Evolutionary conservation across 2,797 vertebrate species (phyloP), one percentile per base, ranked within the genome.

Genomic region (Lindbergichthys nudifrons): DNA sequence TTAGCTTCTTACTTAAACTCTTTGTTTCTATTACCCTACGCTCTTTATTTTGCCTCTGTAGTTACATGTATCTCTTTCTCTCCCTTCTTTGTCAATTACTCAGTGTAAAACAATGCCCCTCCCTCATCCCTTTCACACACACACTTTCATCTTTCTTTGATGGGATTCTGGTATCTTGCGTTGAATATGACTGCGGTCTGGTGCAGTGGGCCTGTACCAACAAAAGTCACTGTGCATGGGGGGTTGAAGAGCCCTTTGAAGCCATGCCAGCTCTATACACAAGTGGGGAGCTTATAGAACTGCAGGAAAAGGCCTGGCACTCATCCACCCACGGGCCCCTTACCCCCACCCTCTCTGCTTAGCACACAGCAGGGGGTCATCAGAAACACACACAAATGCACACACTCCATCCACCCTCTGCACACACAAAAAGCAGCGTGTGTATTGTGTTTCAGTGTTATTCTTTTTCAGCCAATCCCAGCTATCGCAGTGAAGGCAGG

Each of bases 181-280:
- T 64, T 53, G 64, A 81, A 65, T 82, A 79, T 75, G 75, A 75
- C 73, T 79, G 67, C 45, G 76, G 65, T 81, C 69, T 80, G 62
- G 63, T 77, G 53, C 62, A 83, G 72, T 62, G 78, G 82, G 72
- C 69, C 79, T 82, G 83, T 89, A 85, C 84, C 70, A 85, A 84
- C 83, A 90, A 91, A 92, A 90, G 83, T 88, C 84, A 87, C 75
- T 89, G 86, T 90, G 89, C 82, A 84, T 10, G 54, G 72, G 76
- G 57, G 79, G 87, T 75, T 82, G 83, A 73, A 83, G 81, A 81
- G 72, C 83, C 62, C 59, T 93, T 78, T 93, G 91, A 93, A 88
- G 90, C 76, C 71, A 56, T 90, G 89, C 93, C 92, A 94, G 87
- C 75, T 80, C n/a, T n/a, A n/a, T n/a, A n/a, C n/a, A n/a, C 90